Evolutionary conservation across 2,888 invertebrate genomes (phyloP).

Genomic region (Ornithoptera priamus): DNA sequence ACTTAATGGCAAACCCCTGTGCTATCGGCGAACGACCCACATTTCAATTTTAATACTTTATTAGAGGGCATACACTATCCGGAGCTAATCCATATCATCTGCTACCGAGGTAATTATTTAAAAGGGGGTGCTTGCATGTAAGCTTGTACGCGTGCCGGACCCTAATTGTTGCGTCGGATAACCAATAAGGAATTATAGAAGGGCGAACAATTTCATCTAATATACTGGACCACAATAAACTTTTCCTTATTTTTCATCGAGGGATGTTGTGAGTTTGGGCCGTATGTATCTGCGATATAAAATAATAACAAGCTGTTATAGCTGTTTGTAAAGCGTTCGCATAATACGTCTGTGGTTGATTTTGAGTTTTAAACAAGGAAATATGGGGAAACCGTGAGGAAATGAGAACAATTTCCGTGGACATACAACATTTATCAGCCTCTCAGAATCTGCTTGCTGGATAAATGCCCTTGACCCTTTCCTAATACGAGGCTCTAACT

Average conservation of each 20-base stretch:
- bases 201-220: slow-evolving; percentile 43
- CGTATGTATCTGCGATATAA: neutral
- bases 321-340: too few species aligned
- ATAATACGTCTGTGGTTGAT: too few species aligned
- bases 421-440: too few species aligned
- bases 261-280: neutral
- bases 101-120: slow-evolving; percentile 77
- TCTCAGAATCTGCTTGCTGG: too few species aligned
- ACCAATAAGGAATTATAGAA: slow-evolving; percentile 63
- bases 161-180: slow-evolving; percentile 74
- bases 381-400: too few species aligned
- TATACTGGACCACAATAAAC: slow-evolving; percentile 28
- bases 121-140: slow-evolving; percentile 70
- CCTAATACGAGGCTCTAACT: too few species aligned
- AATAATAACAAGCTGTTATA: neutral
- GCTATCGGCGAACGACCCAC: slow-evolving; percentile 36
- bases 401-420: too few species aligned
- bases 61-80: slow-evolving; percentile 48
- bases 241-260: slow-evolving; percentile 8
- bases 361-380: too few species aligned
- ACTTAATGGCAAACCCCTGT: slow-evolving; percentile 13
- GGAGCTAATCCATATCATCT: slow-evolving; percentile 76
- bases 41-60: slow-evolving; percentile 45
- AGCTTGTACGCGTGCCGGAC: slow-evolving; percentile 67
- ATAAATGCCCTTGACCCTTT: too few species aligned